phyloP scores from a whole-genome alignment of 2,888 invertebrate species.

The Caradrina kadenii region DNA sequence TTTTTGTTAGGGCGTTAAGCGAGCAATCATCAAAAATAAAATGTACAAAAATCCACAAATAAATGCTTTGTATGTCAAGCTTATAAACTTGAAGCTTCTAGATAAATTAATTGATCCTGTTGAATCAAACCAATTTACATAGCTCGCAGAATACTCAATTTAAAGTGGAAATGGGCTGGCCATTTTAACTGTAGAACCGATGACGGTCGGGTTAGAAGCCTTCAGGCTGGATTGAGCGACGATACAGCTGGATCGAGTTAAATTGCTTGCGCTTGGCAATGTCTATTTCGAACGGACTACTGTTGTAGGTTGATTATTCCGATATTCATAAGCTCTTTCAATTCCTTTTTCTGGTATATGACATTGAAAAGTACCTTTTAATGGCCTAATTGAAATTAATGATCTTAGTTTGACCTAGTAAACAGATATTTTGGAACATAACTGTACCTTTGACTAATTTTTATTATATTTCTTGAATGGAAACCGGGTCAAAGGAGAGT shows the following conservation, averaged over 20 bases:
- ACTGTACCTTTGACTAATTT: conserved; percentile 14
- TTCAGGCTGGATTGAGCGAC: neutral
- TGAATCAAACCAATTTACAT: neutral
- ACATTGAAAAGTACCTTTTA: too few relatives aligned
- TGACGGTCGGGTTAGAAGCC: neutral
- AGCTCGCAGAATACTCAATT: neutral
- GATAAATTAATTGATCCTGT: too few relatives aligned
- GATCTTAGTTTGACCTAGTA: too few relatives aligned
- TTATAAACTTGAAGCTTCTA: too few relatives aligned
- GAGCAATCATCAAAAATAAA: too few relatives aligned
- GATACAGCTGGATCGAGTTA: neutral
- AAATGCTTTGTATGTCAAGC: too few relatives aligned
- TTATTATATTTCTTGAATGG: conserved; percentile 41
- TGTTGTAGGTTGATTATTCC: neutral
- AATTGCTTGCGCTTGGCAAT: neutral
- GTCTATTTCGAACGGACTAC: neutral
- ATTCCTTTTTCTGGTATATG: too few relatives aligned
- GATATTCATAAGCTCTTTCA: too few relatives aligned
- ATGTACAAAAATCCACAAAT: too few relatives aligned
- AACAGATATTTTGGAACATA: neutral
- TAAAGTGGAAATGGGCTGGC: neutral
- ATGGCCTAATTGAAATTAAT: too few relatives aligned
- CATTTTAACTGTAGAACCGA: neutral
- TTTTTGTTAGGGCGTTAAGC: too few relatives aligned
- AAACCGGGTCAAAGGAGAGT: conserved; percentile 15